These are phyloP conservation scores for Stictonetta naevosa DNA, from an alignment of 2,113 vertebrate genomes.

Conservation along the genomic window DNA sequence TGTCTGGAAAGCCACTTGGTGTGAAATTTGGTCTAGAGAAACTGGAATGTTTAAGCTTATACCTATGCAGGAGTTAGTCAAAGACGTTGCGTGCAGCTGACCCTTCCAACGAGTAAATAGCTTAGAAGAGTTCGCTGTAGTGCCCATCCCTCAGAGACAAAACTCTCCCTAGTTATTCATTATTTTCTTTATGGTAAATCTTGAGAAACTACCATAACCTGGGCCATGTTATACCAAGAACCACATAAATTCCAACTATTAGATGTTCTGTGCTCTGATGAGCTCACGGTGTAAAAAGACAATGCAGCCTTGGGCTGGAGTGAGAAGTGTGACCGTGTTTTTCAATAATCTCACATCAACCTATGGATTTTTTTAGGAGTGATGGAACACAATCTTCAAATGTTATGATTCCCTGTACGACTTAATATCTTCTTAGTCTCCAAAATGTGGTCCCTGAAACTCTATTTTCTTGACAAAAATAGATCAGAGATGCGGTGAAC, in stretches of 20 bases:
- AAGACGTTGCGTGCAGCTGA: accelerated
- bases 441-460: not conserved
- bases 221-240: not conserved
- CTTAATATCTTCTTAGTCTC: not conserved
- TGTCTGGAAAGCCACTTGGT: not conserved
- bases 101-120: not conserved
- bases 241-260: not conserved
- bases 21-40: not conserved
- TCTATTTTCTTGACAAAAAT: not conserved
- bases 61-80: not conserved
- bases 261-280: not conserved
- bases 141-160: not conserved
- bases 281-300: not conserved
- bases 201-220: not conserved
- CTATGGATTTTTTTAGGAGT: not conserved
- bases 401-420: not conserved
- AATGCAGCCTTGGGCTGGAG: not conserved
- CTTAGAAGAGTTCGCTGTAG: not conserved
- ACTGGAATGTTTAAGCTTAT: not conserved
- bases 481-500: not conserved
- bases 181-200: not conserved
- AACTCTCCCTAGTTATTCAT: not conserved
- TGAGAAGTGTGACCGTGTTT: not conserved
- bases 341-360: not conserved
- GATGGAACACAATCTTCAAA: not conserved